Conservation (phyloP, 2,888 invertebrate genomes). For the Suillia variegata region DNA sequence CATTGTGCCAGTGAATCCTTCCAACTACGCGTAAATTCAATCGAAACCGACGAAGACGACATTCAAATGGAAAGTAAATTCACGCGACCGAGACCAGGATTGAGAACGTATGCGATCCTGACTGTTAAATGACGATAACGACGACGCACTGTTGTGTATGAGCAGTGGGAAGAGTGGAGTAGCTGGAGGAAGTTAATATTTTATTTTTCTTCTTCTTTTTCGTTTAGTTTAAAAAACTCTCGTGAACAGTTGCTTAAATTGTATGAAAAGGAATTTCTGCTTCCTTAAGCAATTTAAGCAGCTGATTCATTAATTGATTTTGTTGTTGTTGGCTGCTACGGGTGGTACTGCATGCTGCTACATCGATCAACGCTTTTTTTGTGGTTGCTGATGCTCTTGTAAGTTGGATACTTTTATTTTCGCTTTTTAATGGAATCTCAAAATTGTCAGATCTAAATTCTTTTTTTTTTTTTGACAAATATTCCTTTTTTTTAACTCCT, state of each 20-base stretch:
- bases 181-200: not conserved
- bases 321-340: slow-evolving; percentile 3
- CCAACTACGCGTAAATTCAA: slow-evolving; percentile 40
- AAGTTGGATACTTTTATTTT: too few relatives aligned
- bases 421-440: too few relatives aligned
- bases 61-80: slow-evolving; percentile 44
- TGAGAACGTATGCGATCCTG: not conserved
- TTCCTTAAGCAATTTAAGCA: not conserved
- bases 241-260: too few relatives aligned
- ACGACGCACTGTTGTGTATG: too few relatives aligned
- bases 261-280: too few relatives aligned
- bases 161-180: not conserved
- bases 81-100: not conserved
- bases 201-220: not conserved
- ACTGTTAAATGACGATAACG: too few relatives aligned
- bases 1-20: slow-evolving; percentile 64
- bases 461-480: too few relatives aligned
- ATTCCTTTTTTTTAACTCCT: too few relatives aligned
- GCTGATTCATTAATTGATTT: slow-evolving; percentile 7
- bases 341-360: not conserved
- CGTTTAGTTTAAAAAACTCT: too few relatives aligned
- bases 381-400: slow-evolving; percentile 9
- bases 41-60: slow-evolving; percentile 53
- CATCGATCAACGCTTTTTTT: too few relatives aligned
- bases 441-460: too few relatives aligned